Evolutionary conservation across 2,888 invertebrate species (phyloP), one percentile per base, ranked within the genome.

Genomic region (Epicampocera succincta): DNA sequence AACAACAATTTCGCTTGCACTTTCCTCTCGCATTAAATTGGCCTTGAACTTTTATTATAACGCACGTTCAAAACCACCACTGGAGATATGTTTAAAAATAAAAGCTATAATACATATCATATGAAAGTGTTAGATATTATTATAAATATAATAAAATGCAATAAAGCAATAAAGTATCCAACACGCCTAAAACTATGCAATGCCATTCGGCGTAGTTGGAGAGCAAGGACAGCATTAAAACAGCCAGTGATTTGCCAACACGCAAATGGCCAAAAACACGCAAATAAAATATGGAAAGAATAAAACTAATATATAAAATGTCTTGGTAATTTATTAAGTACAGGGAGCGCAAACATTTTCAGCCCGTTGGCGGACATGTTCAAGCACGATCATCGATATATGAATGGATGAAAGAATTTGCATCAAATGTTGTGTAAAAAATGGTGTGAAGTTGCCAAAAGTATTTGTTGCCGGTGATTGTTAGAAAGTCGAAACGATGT

Each of bases 41-140:
- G 52, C 77, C 81, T 81, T 81, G 81, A 81, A 81, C 81, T 81
- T 81, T 77, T 63, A 38, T 44, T 73, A 56, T 38, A 68, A 77
- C 72, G 81, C 73, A 81, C 42, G 25, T 38, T 63, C 52, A 33
- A 60, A 65, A 42, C n/a, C 17, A 46, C 21, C 17, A 46, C 21
- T 13, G 4, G 1, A 38, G 52, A 46, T 38, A 65, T 46, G 9
- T 33, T 25, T 25, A 12, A 48, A 42, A 38, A 50, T 13, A 46
- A 52, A 52, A 38, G 15, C 19, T 44, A 29, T 25, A 40, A 5
- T n/a, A 19, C 2, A 61, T 40, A 69, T 13, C 13, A 38, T 3
- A 52, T 13, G 21, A 19, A 68, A 61, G 5, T 56, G 4, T 50
- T 42, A 74, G 33, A 33, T 38, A 50, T 38, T 17, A 46, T 38